Percentiles rank a stretch among this genome's conserved stretches.
Evolutionary conservation across 2,888 invertebrate genomes (phyloP).

Genomic region (Stegana nigrithorax): DNA sequence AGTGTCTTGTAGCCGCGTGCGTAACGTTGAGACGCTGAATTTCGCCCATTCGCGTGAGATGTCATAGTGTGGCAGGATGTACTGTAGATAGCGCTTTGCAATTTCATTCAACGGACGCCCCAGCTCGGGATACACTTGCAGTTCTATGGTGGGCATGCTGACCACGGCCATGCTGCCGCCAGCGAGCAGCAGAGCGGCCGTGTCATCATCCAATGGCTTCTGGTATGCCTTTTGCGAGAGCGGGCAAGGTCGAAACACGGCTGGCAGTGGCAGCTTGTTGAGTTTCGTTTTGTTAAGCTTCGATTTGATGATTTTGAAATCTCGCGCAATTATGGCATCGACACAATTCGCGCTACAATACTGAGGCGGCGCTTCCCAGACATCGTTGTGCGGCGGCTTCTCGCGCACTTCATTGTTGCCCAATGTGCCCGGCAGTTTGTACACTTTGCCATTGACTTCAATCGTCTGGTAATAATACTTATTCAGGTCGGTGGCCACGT

Average conservation of each 20-base stretch:
- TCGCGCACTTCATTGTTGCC: slow-evolving; percentile 61
- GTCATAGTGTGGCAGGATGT: slow-evolving; percentile 63
- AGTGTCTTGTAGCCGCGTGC: slow-evolving; percentile 37
- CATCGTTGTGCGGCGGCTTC: slow-evolving; percentile 49
- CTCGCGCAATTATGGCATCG: slow-evolving; percentile 45
- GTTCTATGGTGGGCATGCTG: slow-evolving; percentile 64
- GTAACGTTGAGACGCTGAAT: slow-evolving; percentile 65
- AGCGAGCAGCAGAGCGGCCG: slow-evolving; percentile 54
- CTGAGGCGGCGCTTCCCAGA: slow-evolving; percentile 5
- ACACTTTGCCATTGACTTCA: slow-evolving; percentile 50
- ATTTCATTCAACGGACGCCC: slow-evolving; percentile 62
- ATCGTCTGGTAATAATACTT: slow-evolving; percentile 66
- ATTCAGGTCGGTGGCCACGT: slow-evolving; percentile 62
- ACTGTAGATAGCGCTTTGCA: slow-evolving; percentile 65
- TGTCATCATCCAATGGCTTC: slow-evolving; percentile 57
- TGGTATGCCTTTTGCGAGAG: slow-evolving; percentile 62
- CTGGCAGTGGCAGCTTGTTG: slow-evolving; percentile 46
- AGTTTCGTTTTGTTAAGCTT: slow-evolving; percentile 42
- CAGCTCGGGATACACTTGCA: slow-evolving; percentile 64
- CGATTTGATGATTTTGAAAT: slow-evolving; percentile 49
- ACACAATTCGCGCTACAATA: slow-evolving; percentile 39
- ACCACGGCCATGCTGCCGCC: slow-evolving; percentile 64
- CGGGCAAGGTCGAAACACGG: slow-evolving; percentile 63
- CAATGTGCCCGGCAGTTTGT: slow-evolving; percentile 58
- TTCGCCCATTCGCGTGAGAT: slow-evolving; percentile 68